Evolutionary conservation across 1,140 invertebrate genomes (phyloP).

Genomic region (Eulimnadia texana): DNA sequence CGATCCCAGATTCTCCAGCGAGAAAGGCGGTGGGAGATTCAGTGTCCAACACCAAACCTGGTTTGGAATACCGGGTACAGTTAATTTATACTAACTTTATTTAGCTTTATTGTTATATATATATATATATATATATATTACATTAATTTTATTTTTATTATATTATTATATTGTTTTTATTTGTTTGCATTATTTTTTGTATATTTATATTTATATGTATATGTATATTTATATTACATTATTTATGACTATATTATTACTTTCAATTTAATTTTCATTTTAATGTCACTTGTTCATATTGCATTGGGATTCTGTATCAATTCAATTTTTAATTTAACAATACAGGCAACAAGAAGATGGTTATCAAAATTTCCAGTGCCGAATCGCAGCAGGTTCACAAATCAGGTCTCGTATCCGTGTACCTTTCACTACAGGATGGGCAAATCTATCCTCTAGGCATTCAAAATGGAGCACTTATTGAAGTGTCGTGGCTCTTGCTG

Average conservation of each 20-base stretch:
- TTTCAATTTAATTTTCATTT: too few relatives aligned
- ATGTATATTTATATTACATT: background rate
- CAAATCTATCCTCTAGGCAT: slow-evolving; percentile 2
- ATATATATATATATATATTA: background rate
- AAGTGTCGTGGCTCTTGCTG: slow-evolving; percentile 4
- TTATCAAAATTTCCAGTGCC: background rate
- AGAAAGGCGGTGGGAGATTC: background rate
- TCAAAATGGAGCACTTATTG: background rate
- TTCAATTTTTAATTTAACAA: background rate
- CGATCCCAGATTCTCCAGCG: background rate
- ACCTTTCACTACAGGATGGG: slow-evolving; percentile 1
- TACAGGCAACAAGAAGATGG: slow-evolving; percentile 8
- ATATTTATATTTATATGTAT: too few relatives aligned
- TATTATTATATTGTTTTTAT: too few relatives aligned
- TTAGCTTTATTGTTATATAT: background rate
- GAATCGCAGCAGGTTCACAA: background rate
- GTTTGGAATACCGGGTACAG: slow-evolving; percentile 8
- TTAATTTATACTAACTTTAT: background rate
- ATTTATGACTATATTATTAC: background rate
- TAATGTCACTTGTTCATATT: background rate
- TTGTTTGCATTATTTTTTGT: too few relatives aligned
- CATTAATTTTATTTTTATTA: background rate
- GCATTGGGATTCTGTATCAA: background rate
- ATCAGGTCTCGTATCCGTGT: background rate
- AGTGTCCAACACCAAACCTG: slow-evolving; percentile 1